Percentiles rank a stretch among this genome's conserved stretches.
Evolutionary conservation across 2,888 invertebrate genomes (phyloP).

Genomic region (Scelioninae gen. 2): DNA sequence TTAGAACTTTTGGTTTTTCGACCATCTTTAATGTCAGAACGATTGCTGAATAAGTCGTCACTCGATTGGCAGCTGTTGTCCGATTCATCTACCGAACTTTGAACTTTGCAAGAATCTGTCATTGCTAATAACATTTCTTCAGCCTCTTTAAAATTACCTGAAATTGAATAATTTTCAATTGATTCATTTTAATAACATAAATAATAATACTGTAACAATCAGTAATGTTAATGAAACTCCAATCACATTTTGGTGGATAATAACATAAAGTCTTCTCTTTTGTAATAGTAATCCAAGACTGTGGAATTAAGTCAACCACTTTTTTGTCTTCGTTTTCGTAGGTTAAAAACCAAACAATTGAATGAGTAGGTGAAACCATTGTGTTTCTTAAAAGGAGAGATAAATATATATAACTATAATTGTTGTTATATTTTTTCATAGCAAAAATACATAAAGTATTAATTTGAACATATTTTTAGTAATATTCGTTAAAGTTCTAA

Average conservation of each 20-base stretch:
- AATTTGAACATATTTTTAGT: too few relatives aligned
- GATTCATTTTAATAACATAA: too few relatives aligned
- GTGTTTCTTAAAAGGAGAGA: too few relatives aligned
- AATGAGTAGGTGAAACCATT: background rate
- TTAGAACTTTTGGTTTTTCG: too few relatives aligned
- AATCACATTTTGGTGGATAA: conserved; percentile 23
- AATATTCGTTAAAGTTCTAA: too few relatives aligned
- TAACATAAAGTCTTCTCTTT: background rate
- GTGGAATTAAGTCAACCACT: conserved; percentile 16
- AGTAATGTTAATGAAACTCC: background rate
- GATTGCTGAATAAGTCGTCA: too few relatives aligned
- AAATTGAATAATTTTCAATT: background rate
- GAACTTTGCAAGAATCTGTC: background rate
- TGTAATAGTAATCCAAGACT: conserved; percentile 1
- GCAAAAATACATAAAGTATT: too few relatives aligned
- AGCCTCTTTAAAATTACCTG: background rate
- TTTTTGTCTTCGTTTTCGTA: conserved; percentile 6
- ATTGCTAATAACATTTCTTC: background rate
- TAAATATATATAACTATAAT: too few relatives aligned
- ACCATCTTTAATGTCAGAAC: too few relatives aligned
- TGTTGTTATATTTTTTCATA: too few relatives aligned
- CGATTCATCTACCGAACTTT: background rate
- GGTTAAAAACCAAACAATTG: background rate
- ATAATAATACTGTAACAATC: too few relatives aligned
- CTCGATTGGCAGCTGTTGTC: too few relatives aligned